These are phyloP conservation scores for Spisula solida DNA, from an alignment of 2,888 invertebrate genomes.

Conservation along the genomic window DNA sequence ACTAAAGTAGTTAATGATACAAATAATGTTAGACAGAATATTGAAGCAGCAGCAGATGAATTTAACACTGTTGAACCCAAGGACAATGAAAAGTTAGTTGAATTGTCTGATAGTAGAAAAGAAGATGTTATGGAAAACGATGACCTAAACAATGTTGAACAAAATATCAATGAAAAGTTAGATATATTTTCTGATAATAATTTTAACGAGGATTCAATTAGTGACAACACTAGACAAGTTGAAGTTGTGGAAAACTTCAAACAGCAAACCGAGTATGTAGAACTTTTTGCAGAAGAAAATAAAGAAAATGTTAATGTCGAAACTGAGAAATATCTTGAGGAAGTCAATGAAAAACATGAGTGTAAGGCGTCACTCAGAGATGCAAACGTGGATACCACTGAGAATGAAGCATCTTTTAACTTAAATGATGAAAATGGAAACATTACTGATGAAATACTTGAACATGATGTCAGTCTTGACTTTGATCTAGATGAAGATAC, in stretches of 20 bases:
- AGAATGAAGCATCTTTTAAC: constrained; percentile 34
- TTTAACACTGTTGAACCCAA: background rate
- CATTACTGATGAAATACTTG: constrained; percentile 4
- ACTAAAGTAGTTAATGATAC: no score
- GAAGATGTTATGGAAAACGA: background rate
- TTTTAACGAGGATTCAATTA: background rate
- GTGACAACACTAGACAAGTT: background rate
- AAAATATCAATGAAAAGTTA: background rate
- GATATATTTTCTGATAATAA: background rate
- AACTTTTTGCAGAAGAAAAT: background rate
- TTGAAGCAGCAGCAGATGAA: background rate
- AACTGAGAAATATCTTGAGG: background rate
- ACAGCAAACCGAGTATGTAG: background rate
- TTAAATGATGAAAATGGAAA: constrained; percentile 43
- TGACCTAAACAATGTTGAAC: background rate
- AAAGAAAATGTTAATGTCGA: background rate
- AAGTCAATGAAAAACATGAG: constrained; percentile 16
- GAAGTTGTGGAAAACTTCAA: background rate
- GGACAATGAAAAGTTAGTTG: background rate
- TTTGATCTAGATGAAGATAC: constrained; percentile 4
- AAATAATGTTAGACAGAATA: no score
- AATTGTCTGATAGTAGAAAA: background rate
- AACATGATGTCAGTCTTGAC: constrained; percentile 2
- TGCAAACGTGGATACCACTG: background rate
- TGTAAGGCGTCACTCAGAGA: background rate